Evolutionary conservation across 2,888 invertebrate genomes (phyloP), one percentile per base, ranked within the genome.

Genomic region (Myopa testacea): DNA sequence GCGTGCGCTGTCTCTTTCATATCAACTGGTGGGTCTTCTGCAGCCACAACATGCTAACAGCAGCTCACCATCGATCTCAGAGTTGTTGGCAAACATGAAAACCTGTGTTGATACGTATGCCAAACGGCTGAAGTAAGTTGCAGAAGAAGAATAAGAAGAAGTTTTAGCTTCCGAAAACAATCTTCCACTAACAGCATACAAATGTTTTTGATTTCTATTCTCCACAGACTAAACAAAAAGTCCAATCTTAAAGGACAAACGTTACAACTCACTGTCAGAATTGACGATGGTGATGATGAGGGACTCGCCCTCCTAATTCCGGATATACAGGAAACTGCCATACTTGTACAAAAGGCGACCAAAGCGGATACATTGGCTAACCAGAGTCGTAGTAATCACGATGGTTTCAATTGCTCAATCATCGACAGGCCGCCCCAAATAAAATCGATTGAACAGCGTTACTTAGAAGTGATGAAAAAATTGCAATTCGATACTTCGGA

Each of bases 401-500:
- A 81, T 6, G 78, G 72, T 1, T 73, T 76, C 10, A 78, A 80
- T 26, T 62, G 78, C 50, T 77, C 79, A 34, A 87, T 88, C 7
- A 85, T 91, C 8, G 92, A 92, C 77, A 88, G 90, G 74, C 90
- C 91, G 0, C 90, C 91, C 0, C 84, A 91, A 1, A 90, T 90
- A 50, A 90, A 90, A 81, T 93, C 94, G 0, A 87, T 93, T 52
- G 95, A 95, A 82, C 93, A 95, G 84, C 91, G 94, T 75, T 98
- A 98, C 90, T 91, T 97, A 81, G 94, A 94, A 85, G 93, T 96
- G 80, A 96, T 98, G 96, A 95, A 95, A 85, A 93, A 93, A 85
- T 90, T 97, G 84, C 97, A 97, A 90, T 98, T 97, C 78, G 97
- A 96, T 88, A 96, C 97, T 19, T 96, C 92, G 88, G 97, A 97